phyloP scores from a whole-genome alignment of 2,113 vertebrate species.

The Cichladusa arquata region DNA sequence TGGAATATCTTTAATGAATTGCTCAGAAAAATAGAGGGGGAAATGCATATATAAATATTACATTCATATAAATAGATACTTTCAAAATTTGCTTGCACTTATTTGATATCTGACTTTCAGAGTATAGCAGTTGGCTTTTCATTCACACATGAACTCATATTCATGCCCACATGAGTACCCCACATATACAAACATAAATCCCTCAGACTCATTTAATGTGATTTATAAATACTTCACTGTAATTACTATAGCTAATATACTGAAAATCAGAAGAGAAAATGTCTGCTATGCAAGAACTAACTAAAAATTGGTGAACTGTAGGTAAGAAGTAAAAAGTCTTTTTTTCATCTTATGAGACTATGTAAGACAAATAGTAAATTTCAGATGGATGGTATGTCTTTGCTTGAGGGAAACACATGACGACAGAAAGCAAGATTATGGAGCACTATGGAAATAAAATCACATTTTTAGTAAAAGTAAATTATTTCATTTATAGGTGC shows the following conservation, averaged over 20 bases:
- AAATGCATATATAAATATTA: neutral
- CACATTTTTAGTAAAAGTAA: neutral
- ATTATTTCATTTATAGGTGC: neutral
- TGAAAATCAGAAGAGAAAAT: neutral
- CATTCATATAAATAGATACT: neutral
- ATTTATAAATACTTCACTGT: neutral
- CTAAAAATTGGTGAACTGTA: neutral
- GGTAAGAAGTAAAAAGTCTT: neutral
- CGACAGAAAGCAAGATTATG: neutral
- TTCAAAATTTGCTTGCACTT: neutral
- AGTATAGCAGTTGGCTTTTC: neutral
- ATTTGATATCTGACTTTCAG: neutral
- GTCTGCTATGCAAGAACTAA: neutral
- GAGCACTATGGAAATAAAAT: neutral
- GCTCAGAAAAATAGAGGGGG: neutral
- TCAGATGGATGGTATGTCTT: neutral
- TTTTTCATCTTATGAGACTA: neutral
- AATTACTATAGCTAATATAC: neutral
- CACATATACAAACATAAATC: neutral
- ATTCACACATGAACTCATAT: neutral
- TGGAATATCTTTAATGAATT: neutral
- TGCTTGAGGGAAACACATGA: neutral
- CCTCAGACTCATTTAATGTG: neutral
- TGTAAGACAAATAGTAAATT: neutral
- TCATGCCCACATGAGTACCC: accelerated